Evolutionary conservation across 2,797 vertebrate genomes (phyloP).

Genomic region (Melanotaenia parkinsoni): DNA sequence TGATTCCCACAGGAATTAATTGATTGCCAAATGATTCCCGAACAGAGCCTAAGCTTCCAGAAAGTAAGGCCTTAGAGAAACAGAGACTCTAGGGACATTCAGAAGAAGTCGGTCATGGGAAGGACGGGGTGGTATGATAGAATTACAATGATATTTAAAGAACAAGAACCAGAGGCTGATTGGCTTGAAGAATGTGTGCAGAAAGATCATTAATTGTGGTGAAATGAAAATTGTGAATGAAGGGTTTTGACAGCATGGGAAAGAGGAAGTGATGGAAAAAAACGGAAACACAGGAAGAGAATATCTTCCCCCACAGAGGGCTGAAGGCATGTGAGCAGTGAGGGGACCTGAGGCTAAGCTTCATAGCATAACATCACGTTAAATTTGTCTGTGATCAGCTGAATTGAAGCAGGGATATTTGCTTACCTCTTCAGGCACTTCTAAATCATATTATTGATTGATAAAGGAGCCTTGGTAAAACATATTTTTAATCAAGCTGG

Average conservation of each 20-base stretch:
- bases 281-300: background rate
- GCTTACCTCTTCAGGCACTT: background rate
- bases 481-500: no score
- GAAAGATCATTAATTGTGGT: background rate
- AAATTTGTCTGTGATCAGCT: background rate
- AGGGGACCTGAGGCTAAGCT: background rate
- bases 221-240: conserved; percentile 27
- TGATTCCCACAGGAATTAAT: background rate
- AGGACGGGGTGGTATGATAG: background rate
- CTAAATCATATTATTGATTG: no score
- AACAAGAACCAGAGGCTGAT: conserved; percentile 11
- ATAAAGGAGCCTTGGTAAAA: no score
- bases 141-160: conserved; percentile 1
- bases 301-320: background rate
- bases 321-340: background rate
- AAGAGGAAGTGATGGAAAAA: conserved; percentile 22
- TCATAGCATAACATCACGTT: background rate
- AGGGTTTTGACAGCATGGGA: conserved; percentile 25
- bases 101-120: background rate
- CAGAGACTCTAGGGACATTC: background rate
- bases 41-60: background rate
- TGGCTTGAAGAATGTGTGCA: background rate
- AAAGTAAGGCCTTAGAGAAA: background rate
- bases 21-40: background rate
- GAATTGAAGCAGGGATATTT: background rate